Conservation (phyloP, 2,888 invertebrate species). For the Nemapogon koenigi region DNA sequence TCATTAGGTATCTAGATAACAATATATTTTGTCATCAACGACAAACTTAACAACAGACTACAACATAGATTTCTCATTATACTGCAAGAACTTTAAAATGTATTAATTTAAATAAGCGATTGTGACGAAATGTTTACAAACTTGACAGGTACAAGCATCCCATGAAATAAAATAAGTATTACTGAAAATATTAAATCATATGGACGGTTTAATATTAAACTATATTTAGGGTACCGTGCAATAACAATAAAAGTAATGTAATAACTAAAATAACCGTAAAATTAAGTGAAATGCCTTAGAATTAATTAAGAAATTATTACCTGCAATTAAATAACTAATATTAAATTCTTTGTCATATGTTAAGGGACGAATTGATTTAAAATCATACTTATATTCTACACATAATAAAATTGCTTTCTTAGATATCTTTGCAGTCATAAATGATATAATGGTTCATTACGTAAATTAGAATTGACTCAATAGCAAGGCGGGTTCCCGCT, state of each 20-base stretch:
- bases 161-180: not conserved
- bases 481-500: slow-evolving; percentile 27
- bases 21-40: slow-evolving; percentile 65
- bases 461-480: slow-evolving; percentile 46
- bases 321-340: too few relatives aligned
- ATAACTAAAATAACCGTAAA: too few relatives aligned
- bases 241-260: too few relatives aligned
- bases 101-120: slow-evolving; percentile 17
- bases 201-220: slow-evolving; percentile 40
- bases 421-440: slow-evolving; percentile 17
- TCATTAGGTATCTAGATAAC: slow-evolving; percentile 51
- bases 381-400: slow-evolving; percentile 18
- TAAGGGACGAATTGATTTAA: not conserved
- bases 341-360: slow-evolving; percentile 1
- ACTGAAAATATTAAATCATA: slow-evolving; percentile 39
- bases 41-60: slow-evolving; percentile 65
- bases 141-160: not conserved
- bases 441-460: slow-evolving; percentile 25
- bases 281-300: too few relatives aligned
- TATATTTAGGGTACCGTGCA: not conserved
- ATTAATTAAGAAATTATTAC: too few relatives aligned
- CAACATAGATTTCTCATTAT: slow-evolving; percentile 62
- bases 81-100: slow-evolving; percentile 35
- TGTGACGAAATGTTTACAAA: slow-evolving; percentile 1
- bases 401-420: slow-evolving; percentile 42